Conservation (phyloP, 2,797 vertebrate species). For the Setipinna tenuifilis region DNA sequence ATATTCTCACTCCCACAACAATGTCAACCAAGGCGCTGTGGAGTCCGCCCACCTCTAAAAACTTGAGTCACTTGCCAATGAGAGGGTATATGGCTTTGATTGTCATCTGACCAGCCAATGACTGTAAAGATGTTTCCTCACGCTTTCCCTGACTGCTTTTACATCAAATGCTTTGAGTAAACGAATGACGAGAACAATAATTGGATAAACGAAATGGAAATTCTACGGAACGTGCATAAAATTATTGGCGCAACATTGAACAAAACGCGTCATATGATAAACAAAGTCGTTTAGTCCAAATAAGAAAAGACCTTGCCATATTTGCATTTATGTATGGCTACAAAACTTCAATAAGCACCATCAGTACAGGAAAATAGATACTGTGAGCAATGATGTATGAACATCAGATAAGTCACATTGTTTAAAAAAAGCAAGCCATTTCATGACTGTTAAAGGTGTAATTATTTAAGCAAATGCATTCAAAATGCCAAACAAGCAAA, state of each 20-base stretch:
- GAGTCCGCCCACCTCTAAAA: slow-evolving; percentile 57
- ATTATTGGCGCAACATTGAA: not conserved
- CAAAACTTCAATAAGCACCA: not conserved
- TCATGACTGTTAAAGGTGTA: too few species aligned
- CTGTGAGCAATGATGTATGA: not conserved
- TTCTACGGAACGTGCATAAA: not conserved
- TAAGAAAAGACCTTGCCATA: not conserved
- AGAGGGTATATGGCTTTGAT: not conserved
- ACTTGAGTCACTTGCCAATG: slow-evolving; percentile 61
- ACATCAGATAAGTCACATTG: too few species aligned
- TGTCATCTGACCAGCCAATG: slow-evolving; percentile 60
- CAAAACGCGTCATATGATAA: not conserved
- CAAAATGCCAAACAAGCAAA: not conserved
- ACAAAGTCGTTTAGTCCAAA: not conserved
- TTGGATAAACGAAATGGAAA: slow-evolving; percentile 8
- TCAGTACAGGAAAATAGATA: not conserved
- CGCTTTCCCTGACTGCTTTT: slow-evolving; percentile 33
- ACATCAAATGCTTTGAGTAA: slow-evolving; percentile 1
- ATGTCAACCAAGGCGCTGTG: slow-evolving; percentile 66
- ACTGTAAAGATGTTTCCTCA: not conserved
- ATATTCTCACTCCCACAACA: slow-evolving; percentile 81
- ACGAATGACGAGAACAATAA: slow-evolving; percentile 7
- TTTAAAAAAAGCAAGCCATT: too few species aligned
- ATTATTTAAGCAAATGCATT: not conserved
- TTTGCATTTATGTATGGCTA: not conserved